phyloP scores from a whole-genome alignment of 2,888 invertebrate genomes.

The Trachelus troglodyta region DNA sequence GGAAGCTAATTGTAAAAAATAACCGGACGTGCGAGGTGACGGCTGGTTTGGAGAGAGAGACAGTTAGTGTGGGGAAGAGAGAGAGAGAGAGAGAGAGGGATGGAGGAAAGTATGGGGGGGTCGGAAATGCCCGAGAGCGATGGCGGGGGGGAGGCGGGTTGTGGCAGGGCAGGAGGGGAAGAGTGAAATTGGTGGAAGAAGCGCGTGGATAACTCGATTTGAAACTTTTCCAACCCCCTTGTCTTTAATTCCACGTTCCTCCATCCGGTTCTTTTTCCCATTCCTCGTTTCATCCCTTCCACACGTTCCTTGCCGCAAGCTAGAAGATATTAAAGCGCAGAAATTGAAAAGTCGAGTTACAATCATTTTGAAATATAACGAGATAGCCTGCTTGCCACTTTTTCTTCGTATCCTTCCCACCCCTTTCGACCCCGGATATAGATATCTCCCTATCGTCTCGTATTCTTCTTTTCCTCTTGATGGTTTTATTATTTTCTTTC shows the following conservation, averaged over 20 bases:
- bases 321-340: neutral
- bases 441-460: too few relatives aligned
- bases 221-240: constrained; percentile 1
- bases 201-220: constrained; percentile 6
- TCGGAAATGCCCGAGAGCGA: neutral
- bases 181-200: constrained; percentile 1
- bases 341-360: neutral
- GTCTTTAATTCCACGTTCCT: constrained; percentile 4
- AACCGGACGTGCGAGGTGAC: neutral
- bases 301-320: neutral
- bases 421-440: neutral
- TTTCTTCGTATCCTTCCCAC: neutral
- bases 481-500: neutral
- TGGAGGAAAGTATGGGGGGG: neutral
- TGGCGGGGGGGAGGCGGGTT: too few relatives aligned
- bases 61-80: neutral
- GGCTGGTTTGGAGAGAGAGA: neutral
- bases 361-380: neutral
- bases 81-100: too few relatives aligned
- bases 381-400: neutral
- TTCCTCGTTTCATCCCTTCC: neutral
- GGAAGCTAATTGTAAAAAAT: constrained; percentile 7
- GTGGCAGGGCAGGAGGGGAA: neutral
- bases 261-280: neutral
- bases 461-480: neutral